These are phyloP conservation scores for Dicaeum eximium DNA, from an alignment of 2,113 vertebrate genomes.

Conservation along the genomic window DNA sequence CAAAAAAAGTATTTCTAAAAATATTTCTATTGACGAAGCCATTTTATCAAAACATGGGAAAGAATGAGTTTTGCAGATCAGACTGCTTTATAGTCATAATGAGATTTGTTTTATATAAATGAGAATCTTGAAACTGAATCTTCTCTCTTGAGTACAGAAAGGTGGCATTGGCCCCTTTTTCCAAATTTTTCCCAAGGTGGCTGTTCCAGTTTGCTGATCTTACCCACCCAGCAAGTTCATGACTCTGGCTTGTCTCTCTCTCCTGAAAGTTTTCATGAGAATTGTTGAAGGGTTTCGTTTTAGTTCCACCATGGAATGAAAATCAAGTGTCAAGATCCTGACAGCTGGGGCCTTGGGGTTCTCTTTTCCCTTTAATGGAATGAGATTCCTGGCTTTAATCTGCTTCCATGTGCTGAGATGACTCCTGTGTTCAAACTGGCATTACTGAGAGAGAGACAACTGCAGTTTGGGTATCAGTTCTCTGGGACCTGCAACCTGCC, in stretches of 20 bases:
- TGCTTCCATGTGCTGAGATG: background rate
- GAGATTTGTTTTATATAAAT: background rate
- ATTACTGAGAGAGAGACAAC: background rate
- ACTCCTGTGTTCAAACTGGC: background rate
- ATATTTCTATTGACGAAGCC: background rate
- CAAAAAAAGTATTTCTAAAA: background rate
- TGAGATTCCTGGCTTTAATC: background rate
- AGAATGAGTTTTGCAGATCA: background rate
- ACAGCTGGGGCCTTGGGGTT: background rate
- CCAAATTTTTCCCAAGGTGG: background rate
- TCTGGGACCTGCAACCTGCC: background rate
- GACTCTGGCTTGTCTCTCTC: background rate
- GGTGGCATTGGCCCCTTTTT: background rate
- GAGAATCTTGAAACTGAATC: background rate
- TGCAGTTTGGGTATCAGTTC: background rate
- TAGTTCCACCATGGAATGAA: background rate
- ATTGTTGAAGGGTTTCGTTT: conserved; percentile 3
- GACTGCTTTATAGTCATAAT: background rate
- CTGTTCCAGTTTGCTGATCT: background rate
- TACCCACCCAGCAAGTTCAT: background rate
- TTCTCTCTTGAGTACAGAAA: background rate
- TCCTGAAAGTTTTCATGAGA: background rate
- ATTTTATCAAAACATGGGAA: background rate
- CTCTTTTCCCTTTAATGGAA: background rate
- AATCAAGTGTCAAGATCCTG: background rate